Evolutionary conservation across 2,888 invertebrate species (phyloP), one percentile per base, ranked within the genome.

Genomic region (Neuroscelio doddi): DNA sequence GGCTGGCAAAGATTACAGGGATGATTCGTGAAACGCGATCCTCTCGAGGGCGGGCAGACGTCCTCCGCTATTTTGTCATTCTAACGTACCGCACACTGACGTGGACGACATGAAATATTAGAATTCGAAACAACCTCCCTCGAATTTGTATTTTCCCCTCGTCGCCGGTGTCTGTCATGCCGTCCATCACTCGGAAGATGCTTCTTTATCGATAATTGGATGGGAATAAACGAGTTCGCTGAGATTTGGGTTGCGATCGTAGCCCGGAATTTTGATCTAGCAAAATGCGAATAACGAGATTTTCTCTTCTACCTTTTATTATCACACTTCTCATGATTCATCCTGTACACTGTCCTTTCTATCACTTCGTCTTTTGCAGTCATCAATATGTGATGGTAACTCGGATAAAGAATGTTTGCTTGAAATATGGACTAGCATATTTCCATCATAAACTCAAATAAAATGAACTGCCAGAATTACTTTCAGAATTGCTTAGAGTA

Each of bases 21-120:
- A 65, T 65, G 65, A 63, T 69, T 69, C 63, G 65, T 59, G 63
- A 59, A 65, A 69, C 56, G 62, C 59, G 63, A 65, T 59, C 52
- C 63, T 65, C 56, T 53, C 57, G 59, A 24, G 49, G 58, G 58
- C 15, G 17, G 47, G n/a, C 50, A 47, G 42, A 47, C 47, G 52
- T 45, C 29, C 50, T n/a, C 41, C 9, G 21, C 51, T 38, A 56
- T 65, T 65, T 65, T 65, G 65, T 62, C 58, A 65, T 65, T 59
- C 55, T 55, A 57, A 58, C 58, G 53, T 55, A 49, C 49, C 61
- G 51, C 44, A 36, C 57, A 32, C 34, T 46, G 53, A 52, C 42
- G 26, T 17, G 21, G 16, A 14, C 45, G 34, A 66, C 49, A 51
- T 50, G 61, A 62, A 62, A 62, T 58, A 58, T 62, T 64, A 64